These are phyloP conservation scores for Periophthalmodon schlosseri DNA, from an alignment of 2,113 vertebrate species.

Conservation along the genomic window DNA sequence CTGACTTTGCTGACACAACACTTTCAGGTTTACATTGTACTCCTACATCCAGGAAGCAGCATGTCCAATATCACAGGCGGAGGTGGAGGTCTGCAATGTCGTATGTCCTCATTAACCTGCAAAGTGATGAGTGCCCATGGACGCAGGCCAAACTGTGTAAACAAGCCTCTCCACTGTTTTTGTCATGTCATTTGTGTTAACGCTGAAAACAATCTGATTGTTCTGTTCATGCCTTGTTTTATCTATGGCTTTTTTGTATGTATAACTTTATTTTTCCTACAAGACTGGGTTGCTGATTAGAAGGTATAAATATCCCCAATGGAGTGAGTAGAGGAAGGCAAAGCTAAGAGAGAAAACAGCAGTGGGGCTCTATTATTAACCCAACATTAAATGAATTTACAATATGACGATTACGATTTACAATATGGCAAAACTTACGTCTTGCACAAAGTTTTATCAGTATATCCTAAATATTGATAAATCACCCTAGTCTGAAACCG, in stretches of 20 bases:
- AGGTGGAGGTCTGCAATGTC: slow-evolving; percentile 22
- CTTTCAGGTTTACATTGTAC: slow-evolving; percentile 12
- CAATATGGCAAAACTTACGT: no score
- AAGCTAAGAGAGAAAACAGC: no score
- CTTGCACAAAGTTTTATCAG: no score
- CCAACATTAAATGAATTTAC: no score
- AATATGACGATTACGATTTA: no score
- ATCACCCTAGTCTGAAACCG: no score
- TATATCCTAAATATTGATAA: no score
- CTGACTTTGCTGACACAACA: slow-evolving; percentile 26
- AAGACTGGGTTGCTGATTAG: no score
- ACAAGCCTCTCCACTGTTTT: slow-evolving; percentile 41
- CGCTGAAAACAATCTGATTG: slow-evolving; percentile 53
- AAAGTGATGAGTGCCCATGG: slow-evolving; percentile 24
- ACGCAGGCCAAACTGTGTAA: slow-evolving; percentile 36
- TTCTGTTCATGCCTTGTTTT: slow-evolving; percentile 10
- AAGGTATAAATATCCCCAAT: no score
- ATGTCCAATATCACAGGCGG: slow-evolving; percentile 7
- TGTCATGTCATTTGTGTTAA: slow-evolving; percentile 27
- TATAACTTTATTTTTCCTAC: not conserved
- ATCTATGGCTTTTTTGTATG: slow-evolving; percentile 13
- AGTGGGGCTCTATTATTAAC: no score
- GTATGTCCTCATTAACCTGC: slow-evolving; percentile 42
- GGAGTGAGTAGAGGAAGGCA: no score
- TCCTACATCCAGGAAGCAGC: slow-evolving; percentile 17